These are phyloP conservation scores for Drosophila bipectinata DNA, from an alignment of 1,140 invertebrate genomes.

Conservation along the genomic window DNA sequence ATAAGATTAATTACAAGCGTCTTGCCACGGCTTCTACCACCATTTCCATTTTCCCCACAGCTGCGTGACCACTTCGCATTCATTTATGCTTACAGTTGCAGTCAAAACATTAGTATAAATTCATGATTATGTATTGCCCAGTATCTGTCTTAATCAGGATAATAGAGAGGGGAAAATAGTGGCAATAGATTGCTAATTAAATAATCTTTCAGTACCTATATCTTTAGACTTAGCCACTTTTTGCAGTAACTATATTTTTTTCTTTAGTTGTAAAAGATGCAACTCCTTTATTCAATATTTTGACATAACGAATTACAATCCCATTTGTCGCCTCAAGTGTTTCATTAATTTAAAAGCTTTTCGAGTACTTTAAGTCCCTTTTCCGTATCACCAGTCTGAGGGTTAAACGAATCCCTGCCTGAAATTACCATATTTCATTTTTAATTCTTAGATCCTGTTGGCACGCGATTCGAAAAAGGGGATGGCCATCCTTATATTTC, in stretches of 20 bases:
- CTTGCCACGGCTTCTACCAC: conserved; percentile 31
- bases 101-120: not conserved
- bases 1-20: conserved; percentile 73
- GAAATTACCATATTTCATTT: conserved; percentile 69
- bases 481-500: conserved; percentile 3
- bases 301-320: no score
- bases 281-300: conserved; percentile 49
- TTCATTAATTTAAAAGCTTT: conserved; percentile 69
- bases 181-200: not conserved
- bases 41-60: conserved; percentile 4
- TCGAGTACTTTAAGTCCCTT: conserved; percentile 18
- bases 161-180: not conserved
- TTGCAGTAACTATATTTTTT: not conserved
- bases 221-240: not conserved
- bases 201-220: not conserved
- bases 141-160: not conserved
- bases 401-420: conserved; percentile 48
- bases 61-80: conserved; percentile 47
- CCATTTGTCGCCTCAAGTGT: conserved; percentile 50
- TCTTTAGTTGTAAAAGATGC: not conserved
- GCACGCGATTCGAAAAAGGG: conserved; percentile 44
- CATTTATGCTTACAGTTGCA: conserved; percentile 14
- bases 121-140: not conserved
- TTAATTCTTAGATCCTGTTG: conserved; percentile 50
- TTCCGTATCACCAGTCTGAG: not conserved